Evolutionary conservation across 2,113 vertebrate genomes (phyloP), one percentile per base, ranked within the genome.

Genomic region (Nansenia antarctica): DNA sequence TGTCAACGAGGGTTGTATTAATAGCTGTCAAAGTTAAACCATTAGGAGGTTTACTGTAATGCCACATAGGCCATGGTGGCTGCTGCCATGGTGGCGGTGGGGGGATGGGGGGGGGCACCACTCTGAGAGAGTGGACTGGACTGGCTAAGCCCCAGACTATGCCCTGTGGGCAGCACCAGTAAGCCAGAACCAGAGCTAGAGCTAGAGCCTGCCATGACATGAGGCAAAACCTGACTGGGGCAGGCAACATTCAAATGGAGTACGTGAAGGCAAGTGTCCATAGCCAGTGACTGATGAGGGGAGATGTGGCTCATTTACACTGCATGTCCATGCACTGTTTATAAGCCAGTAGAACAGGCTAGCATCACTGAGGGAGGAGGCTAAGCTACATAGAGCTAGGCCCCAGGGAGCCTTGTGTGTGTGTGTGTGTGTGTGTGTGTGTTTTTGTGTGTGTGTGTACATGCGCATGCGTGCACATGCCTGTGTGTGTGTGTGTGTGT

Each of bases 281-380:
- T 87, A 83, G 88, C 82, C 78, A 81, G 74, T 80, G 78, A 81
- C 80, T 47, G 67, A 72, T 49, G 45, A 22, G 45, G 18, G 14
- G 45, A 72, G 79, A 78, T 62, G 69, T 63, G 39, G 71, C 62
- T 70, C 78, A 82, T 85, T 85, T 80, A 87, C 82, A 82, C 59
- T 24, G 55, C 2, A n/a, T n/a, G 54, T 77, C 73, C 54, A 79
- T 81, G 87, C 85, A 85, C 84, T 85, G 84, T 90, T 90, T 88
- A 84, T n/a, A 70, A 55, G 18, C 72, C 77, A 82, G 84, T 84
- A 79, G 67, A 77, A 67, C 14, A 30, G 42, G 52, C 70, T 69
- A 45, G 34, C 34, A 74, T 66, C 58, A 86, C 65, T 70, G 37
- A 73, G 80, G 78, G 70, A 39, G 26, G 34, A n/a, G 70, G 79